A percentile compares a stretch with the other conserved stretches of the same genome.
phyloP scores from a whole-genome alignment of 2,888 invertebrate species.

The Campoplex nolae region DNA sequence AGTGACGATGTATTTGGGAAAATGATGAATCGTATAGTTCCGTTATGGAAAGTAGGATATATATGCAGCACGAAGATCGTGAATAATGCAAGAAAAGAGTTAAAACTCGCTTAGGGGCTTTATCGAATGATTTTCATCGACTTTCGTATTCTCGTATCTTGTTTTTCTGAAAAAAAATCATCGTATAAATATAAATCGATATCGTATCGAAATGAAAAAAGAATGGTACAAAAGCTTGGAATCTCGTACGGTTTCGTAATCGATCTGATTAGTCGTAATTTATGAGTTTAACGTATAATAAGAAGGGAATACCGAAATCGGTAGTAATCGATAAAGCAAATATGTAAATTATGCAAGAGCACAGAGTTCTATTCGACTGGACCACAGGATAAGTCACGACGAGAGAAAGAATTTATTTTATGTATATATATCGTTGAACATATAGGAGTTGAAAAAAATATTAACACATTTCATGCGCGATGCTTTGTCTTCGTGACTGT shows the following conservation, averaged over 20 bases:
- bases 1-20: slow-evolving; percentile 27
- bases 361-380: slow-evolving; percentile 45
- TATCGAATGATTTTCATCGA: slow-evolving; percentile 20
- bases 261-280: slow-evolving; percentile 45
- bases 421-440: background rate
- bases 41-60: background rate
- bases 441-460: background rate
- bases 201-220: background rate
- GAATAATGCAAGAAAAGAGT: background rate
- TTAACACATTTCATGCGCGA: background rate
- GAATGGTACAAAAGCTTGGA: background rate
- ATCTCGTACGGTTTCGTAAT: slow-evolving; percentile 9
- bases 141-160: background rate
- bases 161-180: background rate
- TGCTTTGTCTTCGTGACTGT: slow-evolving; percentile 54
- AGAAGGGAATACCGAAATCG: slow-evolving; percentile 32
- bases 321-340: slow-evolving; percentile 61
- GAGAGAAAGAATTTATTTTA: slow-evolving; percentile 48
- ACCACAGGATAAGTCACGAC: slow-evolving; percentile 59
- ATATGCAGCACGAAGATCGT: background rate
- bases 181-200: background rate
- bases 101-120: background rate
- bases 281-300: slow-evolving; percentile 10
- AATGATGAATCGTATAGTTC: slow-evolving; percentile 13
- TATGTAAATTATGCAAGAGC: slow-evolving; percentile 57